phyloP scores from a whole-genome alignment of 2,113 vertebrate genomes.

The Cepphus grylle region DNA sequence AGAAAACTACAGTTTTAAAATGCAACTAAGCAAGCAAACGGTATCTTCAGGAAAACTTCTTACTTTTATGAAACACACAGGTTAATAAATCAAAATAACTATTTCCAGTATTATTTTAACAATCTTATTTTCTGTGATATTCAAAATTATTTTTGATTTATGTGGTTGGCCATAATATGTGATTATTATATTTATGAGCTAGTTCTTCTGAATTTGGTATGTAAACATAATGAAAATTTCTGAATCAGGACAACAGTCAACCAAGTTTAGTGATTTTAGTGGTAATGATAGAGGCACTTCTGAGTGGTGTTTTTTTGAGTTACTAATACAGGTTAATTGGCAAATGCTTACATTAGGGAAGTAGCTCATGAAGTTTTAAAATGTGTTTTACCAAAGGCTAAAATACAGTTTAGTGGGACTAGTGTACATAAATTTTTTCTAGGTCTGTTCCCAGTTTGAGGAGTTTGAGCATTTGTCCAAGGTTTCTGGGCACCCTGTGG shows the following conservation, averaged over 20 bases:
- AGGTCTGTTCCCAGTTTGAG: neutral
- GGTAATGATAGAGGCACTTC: neutral
- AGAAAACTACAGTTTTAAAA: neutral
- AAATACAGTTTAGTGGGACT: neutral
- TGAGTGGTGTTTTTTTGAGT: accelerated
- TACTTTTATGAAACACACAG: neutral
- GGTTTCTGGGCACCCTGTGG: neutral
- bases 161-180: neutral
- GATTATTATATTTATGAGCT: neutral
- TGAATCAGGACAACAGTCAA: neutral
- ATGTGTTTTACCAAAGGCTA: neutral
- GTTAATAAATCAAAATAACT: neutral
- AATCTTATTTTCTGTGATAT: neutral
- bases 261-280: neutral
- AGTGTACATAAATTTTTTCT: neutral
- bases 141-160: neutral
- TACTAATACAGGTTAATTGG: neutral
- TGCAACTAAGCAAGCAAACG: neutral
- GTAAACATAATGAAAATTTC: neutral
- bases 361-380: neutral
- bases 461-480: neutral
- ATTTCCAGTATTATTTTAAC: neutral
- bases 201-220: neutral
- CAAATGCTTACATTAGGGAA: neutral
- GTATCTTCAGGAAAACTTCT: neutral